Base-by-base conservation (phyloP, 2,113 vertebrate species). In the Rhynchomys soricoides region DNA sequence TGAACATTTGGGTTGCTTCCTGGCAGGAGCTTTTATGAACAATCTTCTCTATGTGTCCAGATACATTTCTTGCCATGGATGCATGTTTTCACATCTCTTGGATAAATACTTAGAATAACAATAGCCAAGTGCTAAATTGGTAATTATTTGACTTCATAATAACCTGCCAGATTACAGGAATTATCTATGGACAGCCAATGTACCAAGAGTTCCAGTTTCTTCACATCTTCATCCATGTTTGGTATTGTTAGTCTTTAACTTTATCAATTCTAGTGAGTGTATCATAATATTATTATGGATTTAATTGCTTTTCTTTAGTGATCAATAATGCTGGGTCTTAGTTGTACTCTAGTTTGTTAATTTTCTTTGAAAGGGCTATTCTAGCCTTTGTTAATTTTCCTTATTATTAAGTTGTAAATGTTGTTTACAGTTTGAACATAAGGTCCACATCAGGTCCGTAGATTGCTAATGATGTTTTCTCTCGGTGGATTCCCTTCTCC, bases 301-400 rank as follows among this genome's bases (percentile, higher is more conserved):
- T 75, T 40, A 82, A 87, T 91, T 82, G 16, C 22, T 71, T 68
- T 77, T 87, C 26, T 24, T 82, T 68, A 50, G 57, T 77, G 16
- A 88, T 31, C 29, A 83, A 26, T 82, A 26, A 48, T 71, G 0
- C 40, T 37, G 40, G 64, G 7, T 50, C n/a, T 79, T 85, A 34
- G 83, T 86, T 91, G 45, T 9, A 92, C 15, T 40, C 31, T 87
- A 31, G 82, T 87, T 78, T 86, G 15, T 43, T 92, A 82, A 59
- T 12, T 66, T 97, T 52, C n/a, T 95, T 89, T 82, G 37, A 92
- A 91, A 89, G n/a, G 31, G 8, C 16, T 77, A 13, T 62, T 83
- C 16, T 19, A 77, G 19, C 37, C 7, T 92, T 83, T 75, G 55
- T 10, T 85, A 34, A 68, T 57, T 11, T 94, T 45, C 74, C 57